These are phyloP conservation scores for Baryphthengus martii DNA, from an alignment of 2,113 vertebrate genomes.

Conservation along the genomic window DNA sequence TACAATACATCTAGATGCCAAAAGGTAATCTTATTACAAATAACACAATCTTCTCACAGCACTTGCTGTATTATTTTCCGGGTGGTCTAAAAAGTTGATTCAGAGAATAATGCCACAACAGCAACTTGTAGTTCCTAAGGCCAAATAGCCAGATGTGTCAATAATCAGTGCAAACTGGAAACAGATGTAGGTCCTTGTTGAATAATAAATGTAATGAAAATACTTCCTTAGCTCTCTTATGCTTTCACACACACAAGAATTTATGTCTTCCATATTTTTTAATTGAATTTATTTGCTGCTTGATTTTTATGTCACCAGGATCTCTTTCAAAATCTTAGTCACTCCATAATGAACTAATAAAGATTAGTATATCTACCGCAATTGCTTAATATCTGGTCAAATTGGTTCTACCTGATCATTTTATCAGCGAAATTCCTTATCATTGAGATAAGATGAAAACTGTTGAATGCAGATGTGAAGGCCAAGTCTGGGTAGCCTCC, in stretches of 20 bases:
- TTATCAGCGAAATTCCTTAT: conserved; percentile 12
- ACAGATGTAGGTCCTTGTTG: conserved; percentile 80
- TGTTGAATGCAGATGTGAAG: conserved; percentile 19
- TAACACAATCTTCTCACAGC: conserved; percentile 71
- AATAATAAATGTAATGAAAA: conserved; percentile 81
- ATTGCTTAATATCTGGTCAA: conserved; percentile 11
- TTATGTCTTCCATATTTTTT: conserved; percentile 71
- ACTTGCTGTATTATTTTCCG: conserved; percentile 76
- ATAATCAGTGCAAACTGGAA: conserved; percentile 83
- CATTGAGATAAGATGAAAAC: conserved; percentile 18
- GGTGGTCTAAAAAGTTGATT: conserved; percentile 82
- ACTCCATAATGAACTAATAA: not conserved
- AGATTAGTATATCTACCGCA: conserved; percentile 23
- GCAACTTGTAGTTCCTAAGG: conserved; percentile 77
- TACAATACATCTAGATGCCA: conserved; percentile 65
- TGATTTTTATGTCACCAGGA: conserved; percentile 30
- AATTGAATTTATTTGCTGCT: conserved; percentile 24
- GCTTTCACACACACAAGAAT: conserved; percentile 70
- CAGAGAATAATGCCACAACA: conserved; percentile 82
- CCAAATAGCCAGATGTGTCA: conserved; percentile 86
- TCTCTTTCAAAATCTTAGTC: conserved; percentile 32
- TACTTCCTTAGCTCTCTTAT: conserved; percentile 77
- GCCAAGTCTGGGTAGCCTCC: not conserved
- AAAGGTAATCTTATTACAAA: conserved; percentile 77
- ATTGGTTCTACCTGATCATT: not conserved